phyloP scores from a whole-genome alignment of 2,797 vertebrate genomes.

The Coilia nasus region DNA sequence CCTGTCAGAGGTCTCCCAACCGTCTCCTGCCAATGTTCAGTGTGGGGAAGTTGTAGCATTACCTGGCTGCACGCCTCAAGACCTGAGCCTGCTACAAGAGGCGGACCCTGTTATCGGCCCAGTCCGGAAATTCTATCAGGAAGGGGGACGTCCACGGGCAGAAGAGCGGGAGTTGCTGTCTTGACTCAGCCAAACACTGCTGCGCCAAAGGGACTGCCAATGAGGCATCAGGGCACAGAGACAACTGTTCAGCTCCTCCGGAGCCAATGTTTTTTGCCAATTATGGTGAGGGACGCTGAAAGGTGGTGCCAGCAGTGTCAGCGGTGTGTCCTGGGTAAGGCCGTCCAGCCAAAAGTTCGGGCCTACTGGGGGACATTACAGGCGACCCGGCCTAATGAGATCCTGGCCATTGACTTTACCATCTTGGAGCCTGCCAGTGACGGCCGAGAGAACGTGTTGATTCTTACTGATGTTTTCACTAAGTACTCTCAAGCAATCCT shows the following conservation, averaged over 20 bases:
- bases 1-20: not conserved
- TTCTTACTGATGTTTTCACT: not conserved
- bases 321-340: not conserved
- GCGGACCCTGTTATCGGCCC: too few species aligned
- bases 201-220: too few species aligned
- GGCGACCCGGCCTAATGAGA: not conserved
- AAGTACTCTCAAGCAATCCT: constrained; percentile 5
- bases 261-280: not conserved
- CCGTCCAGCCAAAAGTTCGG: not conserved
- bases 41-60: too few species aligned
- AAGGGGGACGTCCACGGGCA: too few species aligned
- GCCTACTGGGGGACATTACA: not conserved
- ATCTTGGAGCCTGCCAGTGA: constrained; percentile 12
- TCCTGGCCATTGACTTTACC: not conserved
- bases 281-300: not conserved
- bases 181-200: too few species aligned
- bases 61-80: too few species aligned
- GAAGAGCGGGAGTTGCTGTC: too few species aligned
- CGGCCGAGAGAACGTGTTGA: constrained; percentile 22
- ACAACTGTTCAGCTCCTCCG: not conserved
- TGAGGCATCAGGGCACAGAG: not conserved
- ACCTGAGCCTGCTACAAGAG: too few species aligned
- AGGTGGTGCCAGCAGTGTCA: not conserved
- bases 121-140: too few species aligned
- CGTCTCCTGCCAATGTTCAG: not conserved